Evolutionary conservation across 2,113 vertebrate genomes (phyloP).

Genomic region (Oryzias javanicus): DNA sequence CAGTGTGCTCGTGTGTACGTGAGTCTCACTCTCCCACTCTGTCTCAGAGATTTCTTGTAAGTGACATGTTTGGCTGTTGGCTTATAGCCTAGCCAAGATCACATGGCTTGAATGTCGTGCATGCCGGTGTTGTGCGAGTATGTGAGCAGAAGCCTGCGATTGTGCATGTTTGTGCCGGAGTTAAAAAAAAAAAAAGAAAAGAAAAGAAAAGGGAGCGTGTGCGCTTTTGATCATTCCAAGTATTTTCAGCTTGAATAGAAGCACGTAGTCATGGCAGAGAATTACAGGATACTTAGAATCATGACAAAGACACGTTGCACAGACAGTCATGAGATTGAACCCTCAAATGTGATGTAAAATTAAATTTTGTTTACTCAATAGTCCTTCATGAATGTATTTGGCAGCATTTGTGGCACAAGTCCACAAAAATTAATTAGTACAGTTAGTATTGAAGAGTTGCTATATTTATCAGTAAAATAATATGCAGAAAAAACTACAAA

Average conservation of each 20-base stretch:
- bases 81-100: slow-evolving; percentile 78
- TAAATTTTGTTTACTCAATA: slow-evolving; percentile 42
- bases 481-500: neutral
- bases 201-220: slow-evolving; percentile 44
- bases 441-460: slow-evolving; percentile 5
- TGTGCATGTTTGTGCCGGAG: slow-evolving; percentile 41
- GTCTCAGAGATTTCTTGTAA: slow-evolving; percentile 79
- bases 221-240: slow-evolving; percentile 69
- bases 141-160: slow-evolving; percentile 18
- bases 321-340: slow-evolving; percentile 54
- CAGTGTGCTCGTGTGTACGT: slow-evolving; percentile 25
- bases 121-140: slow-evolving; percentile 49
- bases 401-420: slow-evolving; percentile 15
- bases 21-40: slow-evolving; percentile 40
- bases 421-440: slow-evolving; percentile 21
- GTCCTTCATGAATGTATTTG: slow-evolving; percentile 35
- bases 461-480: neutral
- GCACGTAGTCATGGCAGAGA: slow-evolving; percentile 52
- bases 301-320: slow-evolving; percentile 53
- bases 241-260: slow-evolving; percentile 71
- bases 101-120: slow-evolving; percentile 78
- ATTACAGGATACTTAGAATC: slow-evolving; percentile 45
- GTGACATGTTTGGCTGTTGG: slow-evolving; percentile 80
- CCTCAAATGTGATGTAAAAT: slow-evolving; percentile 51
- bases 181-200: slow-evolving; percentile 28